Percentiles rank a stretch among this genome's conserved stretches.
phyloP scores from a whole-genome alignment of 2,797 vertebrate genomes.

The Anguilla megastoma region DNA sequence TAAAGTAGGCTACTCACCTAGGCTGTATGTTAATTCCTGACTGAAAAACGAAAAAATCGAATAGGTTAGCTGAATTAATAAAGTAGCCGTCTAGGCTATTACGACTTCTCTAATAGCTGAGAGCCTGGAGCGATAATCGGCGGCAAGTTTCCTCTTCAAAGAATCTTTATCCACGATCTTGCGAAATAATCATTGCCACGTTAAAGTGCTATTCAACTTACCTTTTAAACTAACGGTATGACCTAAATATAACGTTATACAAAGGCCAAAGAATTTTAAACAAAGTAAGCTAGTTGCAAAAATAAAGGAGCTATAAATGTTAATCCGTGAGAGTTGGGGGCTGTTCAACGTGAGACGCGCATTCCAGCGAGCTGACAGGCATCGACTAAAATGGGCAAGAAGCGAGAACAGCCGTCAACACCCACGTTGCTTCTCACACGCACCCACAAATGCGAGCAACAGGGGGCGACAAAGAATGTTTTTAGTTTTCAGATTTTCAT shows the following conservation, averaged over 20 bases:
- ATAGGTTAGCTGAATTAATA: background rate
- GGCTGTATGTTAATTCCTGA: background rate
- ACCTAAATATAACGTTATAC: background rate
- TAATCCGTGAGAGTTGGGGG: constrained; percentile 33
- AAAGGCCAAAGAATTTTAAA: background rate
- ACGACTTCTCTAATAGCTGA: background rate
- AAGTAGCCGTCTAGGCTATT: background rate
- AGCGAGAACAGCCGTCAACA: constrained; percentile 44
- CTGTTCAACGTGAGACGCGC: constrained; percentile 60
- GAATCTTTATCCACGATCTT: constrained; percentile 3
- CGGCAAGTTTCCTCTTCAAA: background rate
- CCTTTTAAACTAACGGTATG: constrained; percentile 18
- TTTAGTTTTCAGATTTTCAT: background rate
- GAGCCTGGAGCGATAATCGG: background rate
- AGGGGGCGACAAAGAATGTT: constrained; percentile 51
- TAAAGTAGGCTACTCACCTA: background rate
- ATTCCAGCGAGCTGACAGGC: constrained; percentile 69
- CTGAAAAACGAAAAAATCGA: background rate
- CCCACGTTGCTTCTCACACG: constrained; percentile 18
- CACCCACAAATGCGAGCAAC: constrained; percentile 22
- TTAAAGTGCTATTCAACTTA: constrained; percentile 24
- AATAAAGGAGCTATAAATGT: constrained; percentile 37
- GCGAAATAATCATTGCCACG: background rate
- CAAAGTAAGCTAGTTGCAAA: constrained; percentile 8
- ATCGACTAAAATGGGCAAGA: constrained; percentile 72